A percentile compares a stretch with the other conserved stretches of the same genome.
These are phyloP conservation scores for Hiodon alosoides DNA, from an alignment of 2,113 vertebrate species.

Conservation along the genomic window DNA sequence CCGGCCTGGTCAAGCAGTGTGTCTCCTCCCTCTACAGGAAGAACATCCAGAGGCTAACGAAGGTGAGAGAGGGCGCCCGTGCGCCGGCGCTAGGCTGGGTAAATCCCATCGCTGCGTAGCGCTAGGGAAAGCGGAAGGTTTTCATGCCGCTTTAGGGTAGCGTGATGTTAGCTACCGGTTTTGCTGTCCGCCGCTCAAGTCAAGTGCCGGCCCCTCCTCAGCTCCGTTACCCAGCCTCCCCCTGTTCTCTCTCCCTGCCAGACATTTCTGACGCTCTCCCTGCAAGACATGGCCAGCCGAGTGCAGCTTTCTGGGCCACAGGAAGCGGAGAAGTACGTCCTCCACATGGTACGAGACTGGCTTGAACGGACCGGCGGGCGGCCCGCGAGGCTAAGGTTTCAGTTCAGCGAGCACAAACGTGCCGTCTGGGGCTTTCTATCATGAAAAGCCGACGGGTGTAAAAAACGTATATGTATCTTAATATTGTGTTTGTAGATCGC, in stretches of 20 bases:
- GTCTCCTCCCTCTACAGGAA: constrained; percentile 97
- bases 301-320: constrained; percentile 94
- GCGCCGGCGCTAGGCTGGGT: background rate
- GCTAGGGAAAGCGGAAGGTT: too few species aligned
- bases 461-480: background rate
- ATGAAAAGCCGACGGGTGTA: too few species aligned
- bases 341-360: constrained; percentile 83
- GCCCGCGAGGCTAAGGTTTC: background rate
- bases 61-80: constrained; percentile 63
- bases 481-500: constrained; percentile 74
- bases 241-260: constrained; percentile 46
- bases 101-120: too few species aligned
- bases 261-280: constrained; percentile 95
- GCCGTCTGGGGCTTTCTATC: too few species aligned
- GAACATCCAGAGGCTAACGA: constrained; percentile 97
- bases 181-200: background rate
- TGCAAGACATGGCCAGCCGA: constrained; percentile 98
- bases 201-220: too few species aligned
- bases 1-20: constrained; percentile 94
- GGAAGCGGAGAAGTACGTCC: constrained; percentile 96
- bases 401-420: background rate
- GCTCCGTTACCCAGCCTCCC: background rate
- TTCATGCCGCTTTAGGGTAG: too few species aligned
- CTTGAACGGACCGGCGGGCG: background rate
- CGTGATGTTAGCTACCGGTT: background rate